These are phyloP conservation scores for Cepaea hortensis DNA, from an alignment of 2,888 invertebrate species.

Conservation along the genomic window DNA sequence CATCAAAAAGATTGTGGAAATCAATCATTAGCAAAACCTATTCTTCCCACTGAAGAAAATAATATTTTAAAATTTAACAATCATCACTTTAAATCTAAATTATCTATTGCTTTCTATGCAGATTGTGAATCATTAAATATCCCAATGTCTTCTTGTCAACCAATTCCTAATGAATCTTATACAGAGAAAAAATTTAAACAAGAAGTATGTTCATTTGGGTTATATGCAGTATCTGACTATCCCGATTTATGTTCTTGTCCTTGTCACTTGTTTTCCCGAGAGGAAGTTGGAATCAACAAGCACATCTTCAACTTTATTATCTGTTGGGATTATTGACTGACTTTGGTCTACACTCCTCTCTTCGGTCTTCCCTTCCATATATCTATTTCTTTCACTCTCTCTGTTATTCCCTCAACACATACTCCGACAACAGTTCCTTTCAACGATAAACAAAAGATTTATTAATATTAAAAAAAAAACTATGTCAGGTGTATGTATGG, in stretches of 20 bases:
- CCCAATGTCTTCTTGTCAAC: background rate
- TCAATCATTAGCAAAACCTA: constrained; percentile 3
- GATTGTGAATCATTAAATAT: background rate
- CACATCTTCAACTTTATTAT: no score
- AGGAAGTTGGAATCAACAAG: no score
- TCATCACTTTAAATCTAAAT: background rate
- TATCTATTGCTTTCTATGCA: constrained; percentile 2
- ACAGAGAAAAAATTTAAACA: constrained; percentile 21
- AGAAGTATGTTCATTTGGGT: constrained; percentile 17
- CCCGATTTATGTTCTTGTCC: background rate
- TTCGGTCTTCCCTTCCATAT: no score
- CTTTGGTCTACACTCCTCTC: no score
- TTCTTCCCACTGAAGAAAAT: background rate
- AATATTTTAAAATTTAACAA: constrained; percentile 6
- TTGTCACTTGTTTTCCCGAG: no score
- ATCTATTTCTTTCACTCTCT: no score
- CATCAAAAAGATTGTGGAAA: constrained; percentile 1
- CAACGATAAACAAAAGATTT: no score
- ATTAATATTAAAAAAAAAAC: no score
- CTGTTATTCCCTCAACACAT: no score
- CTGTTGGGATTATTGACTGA: no score
- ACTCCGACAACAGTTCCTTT: no score
- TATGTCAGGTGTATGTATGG: no score
- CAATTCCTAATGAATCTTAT: constrained; percentile 14
- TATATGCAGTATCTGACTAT: constrained; percentile 11